A percentile compares a stretch with the other conserved stretches of the same genome.
Evolutionary conservation across 2,888 invertebrate genomes (phyloP).

Genomic region (Diplolepis rosae): DNA sequence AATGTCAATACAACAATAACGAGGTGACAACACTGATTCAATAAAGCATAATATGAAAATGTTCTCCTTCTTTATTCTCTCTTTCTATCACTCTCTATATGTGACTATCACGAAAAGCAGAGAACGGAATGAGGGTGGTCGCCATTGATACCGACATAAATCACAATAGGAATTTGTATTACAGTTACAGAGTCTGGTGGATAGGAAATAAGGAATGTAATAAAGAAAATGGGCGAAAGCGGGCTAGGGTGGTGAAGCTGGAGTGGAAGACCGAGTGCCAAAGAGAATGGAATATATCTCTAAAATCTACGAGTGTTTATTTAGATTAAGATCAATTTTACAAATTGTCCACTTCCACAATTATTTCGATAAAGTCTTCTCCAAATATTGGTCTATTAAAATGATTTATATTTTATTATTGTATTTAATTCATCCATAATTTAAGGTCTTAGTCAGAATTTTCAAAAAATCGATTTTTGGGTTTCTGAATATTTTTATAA

Average conservation of each 20-base stretch:
- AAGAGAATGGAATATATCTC: slow-evolving; percentile 36
- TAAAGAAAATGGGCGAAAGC: slow-evolving; percentile 71
- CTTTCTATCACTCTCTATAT: slow-evolving; percentile 10
- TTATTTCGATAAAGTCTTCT: not conserved
- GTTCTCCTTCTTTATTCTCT: not conserved
- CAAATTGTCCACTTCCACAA: not conserved
- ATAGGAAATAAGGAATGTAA: slow-evolving; percentile 74
- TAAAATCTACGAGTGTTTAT: not conserved
- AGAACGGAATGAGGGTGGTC: slow-evolving; percentile 52
- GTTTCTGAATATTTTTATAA: no score
- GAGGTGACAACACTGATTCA: slow-evolving; percentile 59
- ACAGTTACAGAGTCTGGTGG: slow-evolving; percentile 72
- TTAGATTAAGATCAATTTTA: slow-evolving; percentile 23
- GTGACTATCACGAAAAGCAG: slow-evolving; percentile 27
- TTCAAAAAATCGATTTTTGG: no score
- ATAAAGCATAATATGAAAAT: slow-evolving; percentile 70
- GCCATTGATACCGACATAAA: slow-evolving; percentile 74
- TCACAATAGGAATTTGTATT: slow-evolving; percentile 75
- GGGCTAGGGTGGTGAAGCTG: slow-evolving; percentile 49
- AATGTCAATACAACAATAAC: not conserved
- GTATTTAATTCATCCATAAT: no score
- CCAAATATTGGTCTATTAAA: no score
- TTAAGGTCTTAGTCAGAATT: no score
- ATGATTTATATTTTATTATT: no score
- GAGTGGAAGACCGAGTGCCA: slow-evolving; percentile 51